A percentile compares a stretch with the other conserved stretches of the same genome.
Conservation (phyloP, 2,113 vertebrate genomes). For the Athene cunicularia region DNA sequence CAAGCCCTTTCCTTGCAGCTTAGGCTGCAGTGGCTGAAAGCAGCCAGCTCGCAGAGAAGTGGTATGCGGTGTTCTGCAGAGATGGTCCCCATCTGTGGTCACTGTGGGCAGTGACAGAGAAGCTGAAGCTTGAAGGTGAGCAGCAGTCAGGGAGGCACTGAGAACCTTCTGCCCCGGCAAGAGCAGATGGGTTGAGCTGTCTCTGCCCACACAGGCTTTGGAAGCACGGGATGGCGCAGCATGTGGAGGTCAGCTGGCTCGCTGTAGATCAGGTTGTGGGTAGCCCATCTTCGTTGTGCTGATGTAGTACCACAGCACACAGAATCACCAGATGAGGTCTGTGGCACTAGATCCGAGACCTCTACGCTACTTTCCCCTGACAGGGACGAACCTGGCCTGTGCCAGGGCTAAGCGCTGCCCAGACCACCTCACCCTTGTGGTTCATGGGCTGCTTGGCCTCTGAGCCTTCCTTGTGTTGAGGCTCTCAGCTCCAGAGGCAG, state of each 20-base stretch:
- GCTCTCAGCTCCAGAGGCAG: neutral
- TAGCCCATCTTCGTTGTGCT: neutral
- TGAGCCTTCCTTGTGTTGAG: neutral
- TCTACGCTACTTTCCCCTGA: neutral
- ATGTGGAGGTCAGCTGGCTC: neutral
- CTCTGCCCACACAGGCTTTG: neutral
- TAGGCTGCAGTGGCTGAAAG: neutral
- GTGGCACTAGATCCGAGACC: neutral
- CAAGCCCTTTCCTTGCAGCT: neutral
- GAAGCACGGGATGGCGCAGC: neutral
- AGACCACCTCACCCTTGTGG: neutral
- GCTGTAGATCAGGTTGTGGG: neutral
- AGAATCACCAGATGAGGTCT: neutral
- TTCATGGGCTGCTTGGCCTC: neutral
- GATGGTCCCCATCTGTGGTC: neutral
- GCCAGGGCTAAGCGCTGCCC: neutral
- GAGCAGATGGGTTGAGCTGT: neutral
- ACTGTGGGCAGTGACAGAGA: neutral
- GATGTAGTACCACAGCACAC: rapidly evolving
- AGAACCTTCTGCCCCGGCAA: neutral
- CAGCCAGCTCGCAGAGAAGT: neutral
- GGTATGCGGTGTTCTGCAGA: neutral
- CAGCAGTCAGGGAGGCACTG: neutral
- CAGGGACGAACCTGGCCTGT: neutral
- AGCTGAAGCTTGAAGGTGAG: neutral